phyloP scores from a whole-genome alignment of 2,888 invertebrate genomes.

The Pediacus dermestoides region DNA sequence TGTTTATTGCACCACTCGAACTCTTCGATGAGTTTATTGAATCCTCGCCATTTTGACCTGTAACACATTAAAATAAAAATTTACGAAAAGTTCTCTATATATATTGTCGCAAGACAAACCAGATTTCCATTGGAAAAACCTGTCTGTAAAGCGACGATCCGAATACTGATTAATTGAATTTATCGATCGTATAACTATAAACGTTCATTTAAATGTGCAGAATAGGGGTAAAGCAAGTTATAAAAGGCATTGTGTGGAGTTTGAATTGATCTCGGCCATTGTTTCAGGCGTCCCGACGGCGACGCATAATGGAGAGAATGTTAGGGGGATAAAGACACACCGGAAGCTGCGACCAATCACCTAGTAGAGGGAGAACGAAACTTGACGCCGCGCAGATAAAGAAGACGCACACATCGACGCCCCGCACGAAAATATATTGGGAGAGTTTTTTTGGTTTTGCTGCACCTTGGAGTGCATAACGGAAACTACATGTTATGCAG shows the following conservation, averaged over 20 bases:
- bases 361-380: conserved; percentile 4
- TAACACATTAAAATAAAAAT: conserved; percentile 19
- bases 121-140: too few species aligned
- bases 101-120: conserved; percentile 1
- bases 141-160: too few species aligned
- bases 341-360: conserved; percentile 42
- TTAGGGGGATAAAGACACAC: conserved; percentile 30
- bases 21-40: conserved; percentile 62
- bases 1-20: conserved; percentile 60
- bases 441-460: too few species aligned
- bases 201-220: conserved; percentile 19
- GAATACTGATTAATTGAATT: conserved; percentile 7
- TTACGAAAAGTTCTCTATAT: too few species aligned
- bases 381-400: conserved; percentile 7
- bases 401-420: neutral
- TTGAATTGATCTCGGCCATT: conserved; percentile 24
- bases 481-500: too few species aligned
- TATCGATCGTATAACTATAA: conserved; percentile 25
- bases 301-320: conserved; percentile 27
- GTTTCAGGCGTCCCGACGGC: conserved; percentile 36
- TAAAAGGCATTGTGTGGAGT: conserved; percentile 9
- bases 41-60: conserved; percentile 85
- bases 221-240: conserved; percentile 8
- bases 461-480: too few species aligned
- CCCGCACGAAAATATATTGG: neutral